These are phyloP conservation scores for Octopus sinensis DNA, from an alignment of 1,140 invertebrate genomes.

Conservation along the genomic window DNA sequence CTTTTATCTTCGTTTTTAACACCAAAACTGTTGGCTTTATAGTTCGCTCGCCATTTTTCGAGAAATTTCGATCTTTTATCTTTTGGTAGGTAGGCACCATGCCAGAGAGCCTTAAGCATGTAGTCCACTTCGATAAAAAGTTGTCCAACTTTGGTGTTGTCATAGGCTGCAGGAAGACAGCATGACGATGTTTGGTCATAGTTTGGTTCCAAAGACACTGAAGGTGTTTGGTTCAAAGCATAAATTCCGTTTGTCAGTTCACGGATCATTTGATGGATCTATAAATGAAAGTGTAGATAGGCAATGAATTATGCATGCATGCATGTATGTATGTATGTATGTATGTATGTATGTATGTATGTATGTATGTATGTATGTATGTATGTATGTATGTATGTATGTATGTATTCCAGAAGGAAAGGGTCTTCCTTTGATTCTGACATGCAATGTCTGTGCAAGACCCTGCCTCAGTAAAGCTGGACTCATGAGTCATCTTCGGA, in stretches of 20 bases:
- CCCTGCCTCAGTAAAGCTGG: no score
- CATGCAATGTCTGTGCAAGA: no score
- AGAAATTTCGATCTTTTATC: constrained; percentile 57
- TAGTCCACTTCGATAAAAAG: constrained; percentile 53
- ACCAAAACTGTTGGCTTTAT: constrained; percentile 47
- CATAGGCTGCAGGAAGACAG: constrained; percentile 55
- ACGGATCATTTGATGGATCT: constrained; percentile 54
- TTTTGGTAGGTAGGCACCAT: constrained; percentile 55
- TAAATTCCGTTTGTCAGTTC: constrained; percentile 56
- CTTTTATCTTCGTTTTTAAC: constrained; percentile 54
- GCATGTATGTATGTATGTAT: no score
- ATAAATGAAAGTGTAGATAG: constrained; percentile 6
- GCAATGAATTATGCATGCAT: no score
- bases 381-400: no score
- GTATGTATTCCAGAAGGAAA: no score
- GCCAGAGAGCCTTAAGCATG: constrained; percentile 57
- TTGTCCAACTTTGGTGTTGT: constrained; percentile 53
- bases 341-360: no score
- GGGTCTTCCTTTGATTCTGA: no score
- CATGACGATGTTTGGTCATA: constrained; percentile 52
- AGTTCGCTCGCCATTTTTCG: constrained; percentile 53
- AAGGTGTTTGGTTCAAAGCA: constrained; percentile 54
- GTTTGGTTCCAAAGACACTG: constrained; percentile 51
- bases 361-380: no score
- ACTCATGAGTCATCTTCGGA: no score